Base-by-base conservation (phyloP, 1,140 invertebrate genomes). In the Pogonomyrmex californicus region DNA sequence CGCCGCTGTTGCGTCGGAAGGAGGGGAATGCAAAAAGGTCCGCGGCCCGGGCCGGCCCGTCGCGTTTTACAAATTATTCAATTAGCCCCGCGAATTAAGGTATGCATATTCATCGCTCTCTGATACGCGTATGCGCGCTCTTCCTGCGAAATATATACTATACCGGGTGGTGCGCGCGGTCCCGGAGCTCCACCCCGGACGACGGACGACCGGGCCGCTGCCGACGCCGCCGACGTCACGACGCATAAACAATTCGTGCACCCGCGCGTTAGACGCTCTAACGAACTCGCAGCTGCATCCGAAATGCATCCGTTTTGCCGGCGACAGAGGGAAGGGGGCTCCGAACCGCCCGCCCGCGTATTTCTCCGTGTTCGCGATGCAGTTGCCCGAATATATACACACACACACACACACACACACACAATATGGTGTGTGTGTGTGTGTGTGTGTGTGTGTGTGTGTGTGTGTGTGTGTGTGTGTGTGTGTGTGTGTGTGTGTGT, bases 11-110 rank as follows among this genome's bases (percentile, higher is more conserved):
- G 38, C 73, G 38, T 49, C 49, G 33, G 36, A 33, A 38, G 49
- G 41, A 47, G 78, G 89, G 76, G 71, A 86, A 89, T 89, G 89
- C 85, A 91, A 91, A 91, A 91, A 91, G 89, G 87, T 87, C 90
- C 90, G 87, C 70, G 85, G 85, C 81, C 86, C 86, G 87, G 71
- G 58, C 87, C 68, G 88, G 86, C 86, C 90, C 87, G 85, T 86
- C 90, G 93, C 94, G 94, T 94, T 95, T 95, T 95, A 95, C 95
- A 95, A 95, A 95, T 95, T 95, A 95, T 95, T 95, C 95, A 95
- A 95, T 95, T 95, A 95, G 94, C 94, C 94, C 92, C 93, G 94
- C 94, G 94, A 95, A 95, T 95, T 95, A 95, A 95, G 93, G 94
- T 95, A 95, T 95, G 95, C 93, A 95, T 95, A 95, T 95, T 95